Evolutionary conservation across 2,113 vertebrate species (phyloP).

Genomic region (Cichladusa arquata): DNA sequence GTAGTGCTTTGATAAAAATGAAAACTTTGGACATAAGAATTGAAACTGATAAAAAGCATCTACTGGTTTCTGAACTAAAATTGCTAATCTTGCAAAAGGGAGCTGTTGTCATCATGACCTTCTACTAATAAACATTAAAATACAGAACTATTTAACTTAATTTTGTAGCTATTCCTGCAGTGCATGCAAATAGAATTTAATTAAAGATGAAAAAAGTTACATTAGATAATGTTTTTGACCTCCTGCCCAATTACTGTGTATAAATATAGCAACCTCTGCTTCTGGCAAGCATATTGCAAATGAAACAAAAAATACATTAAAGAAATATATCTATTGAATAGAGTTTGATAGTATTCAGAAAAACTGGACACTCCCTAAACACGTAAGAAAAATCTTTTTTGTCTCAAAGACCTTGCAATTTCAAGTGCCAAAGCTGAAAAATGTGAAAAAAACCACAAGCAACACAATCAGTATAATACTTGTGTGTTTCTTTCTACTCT

Average conservation of each 20-base stretch:
- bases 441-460: not conserved
- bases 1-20: not conserved
- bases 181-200: conserved; percentile 66
- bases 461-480: not conserved
- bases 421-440: not conserved
- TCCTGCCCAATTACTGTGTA: conserved; percentile 50
- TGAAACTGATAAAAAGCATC: not conserved
- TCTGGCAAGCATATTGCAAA: conserved; percentile 38
- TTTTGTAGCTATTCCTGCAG: conserved; percentile 58
- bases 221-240: conserved; percentile 64
- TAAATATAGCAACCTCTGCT: conserved; percentile 60
- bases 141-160: conserved; percentile 60
- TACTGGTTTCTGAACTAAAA: not conserved
- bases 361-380: not conserved
- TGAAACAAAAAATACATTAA: conserved; percentile 41
- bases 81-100: conserved; percentile 28
- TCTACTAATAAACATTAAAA: conserved; percentile 58
- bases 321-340: not conserved
- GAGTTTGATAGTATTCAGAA: not conserved
- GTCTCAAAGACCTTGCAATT: not conserved
- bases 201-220: conserved; percentile 65
- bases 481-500: not conserved
- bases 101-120: conserved; percentile 35
- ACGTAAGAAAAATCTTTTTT: not conserved
- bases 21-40: not conserved